phyloP scores from a whole-genome alignment of 2,113 vertebrate genomes.

The Vombatus ursinus region DNA sequence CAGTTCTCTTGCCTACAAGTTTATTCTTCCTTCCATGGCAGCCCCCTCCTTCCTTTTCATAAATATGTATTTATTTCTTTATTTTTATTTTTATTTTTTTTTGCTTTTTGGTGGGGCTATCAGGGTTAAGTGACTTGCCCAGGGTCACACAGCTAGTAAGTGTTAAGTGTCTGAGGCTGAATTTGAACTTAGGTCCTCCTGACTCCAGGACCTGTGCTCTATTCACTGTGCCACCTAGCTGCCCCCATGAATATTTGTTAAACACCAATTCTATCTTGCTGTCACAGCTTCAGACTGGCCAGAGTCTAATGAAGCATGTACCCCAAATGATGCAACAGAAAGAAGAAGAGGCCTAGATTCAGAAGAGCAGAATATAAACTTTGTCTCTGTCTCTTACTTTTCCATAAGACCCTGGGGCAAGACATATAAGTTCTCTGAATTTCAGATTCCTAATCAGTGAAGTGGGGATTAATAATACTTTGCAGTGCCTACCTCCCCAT shows the following conservation, averaged over 20 bases:
- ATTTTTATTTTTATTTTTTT: too few relatives aligned
- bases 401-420: not conserved
- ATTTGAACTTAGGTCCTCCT: too few relatives aligned
- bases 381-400: not conserved
- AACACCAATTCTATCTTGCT: not conserved
- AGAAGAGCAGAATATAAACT: not conserved
- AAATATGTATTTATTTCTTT: too few relatives aligned
- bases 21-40: not conserved
- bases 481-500: not conserved
- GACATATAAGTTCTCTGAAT: not conserved
- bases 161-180: too few relatives aligned
- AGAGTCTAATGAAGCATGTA: not conserved
- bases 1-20: not conserved
- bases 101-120: too few relatives aligned
- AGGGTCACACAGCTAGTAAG: too few relatives aligned
- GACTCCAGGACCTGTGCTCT: too few relatives aligned
- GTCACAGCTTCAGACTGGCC: not conserved
- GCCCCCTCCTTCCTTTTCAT: not conserved
- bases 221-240: too few relatives aligned
- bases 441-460: not conserved
- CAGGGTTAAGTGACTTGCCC: too few relatives aligned
- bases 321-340: not conserved
- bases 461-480: not conserved
- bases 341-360: not conserved
- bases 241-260: not conserved